These are phyloP conservation scores for Platycnemis pennipes DNA, from an alignment of 2,888 invertebrate species.

Conservation along the genomic window DNA sequence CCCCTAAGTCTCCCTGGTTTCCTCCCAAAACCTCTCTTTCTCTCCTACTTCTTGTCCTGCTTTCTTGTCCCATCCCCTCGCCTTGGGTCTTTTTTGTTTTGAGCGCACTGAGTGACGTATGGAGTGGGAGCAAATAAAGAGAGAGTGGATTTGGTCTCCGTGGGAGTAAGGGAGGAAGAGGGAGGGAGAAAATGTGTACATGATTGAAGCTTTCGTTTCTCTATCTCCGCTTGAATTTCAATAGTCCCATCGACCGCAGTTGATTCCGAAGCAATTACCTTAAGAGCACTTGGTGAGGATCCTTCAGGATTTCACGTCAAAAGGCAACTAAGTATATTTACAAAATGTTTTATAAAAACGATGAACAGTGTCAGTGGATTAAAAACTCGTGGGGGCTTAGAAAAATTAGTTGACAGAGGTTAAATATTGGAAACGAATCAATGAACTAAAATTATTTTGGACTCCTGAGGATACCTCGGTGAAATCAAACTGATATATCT, in stretches of 20 bases:
- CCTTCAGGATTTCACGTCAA: too few relatives aligned
- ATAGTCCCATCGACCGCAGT: background rate
- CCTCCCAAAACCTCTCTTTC: background rate
- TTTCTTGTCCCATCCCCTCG: background rate
- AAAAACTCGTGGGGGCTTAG: too few relatives aligned
- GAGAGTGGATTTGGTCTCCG: slow-evolving; percentile 41
- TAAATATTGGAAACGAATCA: too few relatives aligned
- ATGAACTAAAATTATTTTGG: too few relatives aligned
- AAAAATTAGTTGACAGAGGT: too few relatives aligned
- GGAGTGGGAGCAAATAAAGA: slow-evolving; percentile 52
- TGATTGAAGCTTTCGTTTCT: background rate
- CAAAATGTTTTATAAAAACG: background rate
- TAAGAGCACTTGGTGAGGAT: background rate
- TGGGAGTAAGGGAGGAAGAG: background rate
- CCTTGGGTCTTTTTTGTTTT: slow-evolving; percentile 27
- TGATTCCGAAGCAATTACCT: slow-evolving; percentile 32
- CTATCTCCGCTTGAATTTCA: background rate
- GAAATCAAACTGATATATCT: too few relatives aligned
- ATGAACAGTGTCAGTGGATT: background rate
- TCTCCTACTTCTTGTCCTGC: background rate
- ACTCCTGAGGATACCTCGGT: too few relatives aligned
- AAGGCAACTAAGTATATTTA: too few relatives aligned
- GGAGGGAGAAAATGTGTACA: background rate
- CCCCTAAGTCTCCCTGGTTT: background rate
- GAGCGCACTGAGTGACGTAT: slow-evolving; percentile 33